Evolutionary conservation across 2,888 invertebrate species (phyloP), one percentile per base, ranked within the genome.

Genomic region (Coleophora flavipennella): DNA sequence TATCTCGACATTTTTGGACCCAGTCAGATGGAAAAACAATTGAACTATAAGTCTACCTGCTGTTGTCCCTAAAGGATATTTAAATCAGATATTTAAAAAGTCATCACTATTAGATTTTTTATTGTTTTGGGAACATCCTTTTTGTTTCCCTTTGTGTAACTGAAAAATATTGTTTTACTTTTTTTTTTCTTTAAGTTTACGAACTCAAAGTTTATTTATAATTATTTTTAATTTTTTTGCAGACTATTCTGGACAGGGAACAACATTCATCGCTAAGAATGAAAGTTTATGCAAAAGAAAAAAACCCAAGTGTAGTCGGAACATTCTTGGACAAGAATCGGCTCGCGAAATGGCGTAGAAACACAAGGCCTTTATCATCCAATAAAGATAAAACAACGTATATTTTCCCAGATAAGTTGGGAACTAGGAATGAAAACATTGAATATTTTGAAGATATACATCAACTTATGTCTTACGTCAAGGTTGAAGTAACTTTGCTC

Each of bases 261-360:
- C 87, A 88, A 45, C 89, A 92, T 27, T 84, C 90, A 11, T 87
- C 91, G 0, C 74, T 96, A 1, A 86, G 87, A 38, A 89, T 96
- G 87, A 88, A 89, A 57, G 93, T 95, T 0, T 88, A 89, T 47
- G 94, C 95, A 0, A 88, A 91, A 53, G 95, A 96, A 63, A 91
- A 92, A 49, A 86, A 84, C 25, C 89, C 89, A 0, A 91, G 90
- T 49, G 88, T 92, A 2, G 88, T 91, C 1, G 89, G 86, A 12
- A 83, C 75, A 9, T 72, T 74, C 42, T 46, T 72, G 13, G 83
- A 83, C 8, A 76, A 73, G 36, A 76, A 76, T 46, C 63, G 85
- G 12, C 46, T 69, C 25, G 63, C 84, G 1, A 85, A 85, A 62
- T 76, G 70, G 75, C 69, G 70, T 36, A 56, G 81, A 40, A 67